A percentile compares a stretch with the other conserved stretches of the same genome.
phyloP scores from a whole-genome alignment of 2,113 vertebrate species.

The Petromus typicus region DNA sequence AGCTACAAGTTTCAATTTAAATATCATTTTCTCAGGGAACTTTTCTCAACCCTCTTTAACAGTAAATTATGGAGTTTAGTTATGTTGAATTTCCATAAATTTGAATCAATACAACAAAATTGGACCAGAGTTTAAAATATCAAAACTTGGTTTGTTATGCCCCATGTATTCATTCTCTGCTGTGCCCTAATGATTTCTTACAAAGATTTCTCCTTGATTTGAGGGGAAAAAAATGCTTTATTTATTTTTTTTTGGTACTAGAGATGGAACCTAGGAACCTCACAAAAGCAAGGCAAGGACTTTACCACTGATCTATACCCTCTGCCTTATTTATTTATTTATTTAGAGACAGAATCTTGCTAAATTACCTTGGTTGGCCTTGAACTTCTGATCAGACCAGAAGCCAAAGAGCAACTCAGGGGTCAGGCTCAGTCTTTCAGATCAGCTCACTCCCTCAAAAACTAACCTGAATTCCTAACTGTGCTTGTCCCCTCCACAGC shows the following conservation, averaged over 20 bases:
- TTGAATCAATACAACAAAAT: slow-evolving; percentile 55
- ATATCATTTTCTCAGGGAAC: not conserved
- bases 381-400: not conserved
- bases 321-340: not conserved
- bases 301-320: not conserved
- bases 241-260: not conserved
- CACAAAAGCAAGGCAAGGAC: not conserved
- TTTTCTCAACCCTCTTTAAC: slow-evolving; percentile 8
- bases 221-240: not conserved
- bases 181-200: slow-evolving; percentile 1
- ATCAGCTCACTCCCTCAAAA: not conserved
- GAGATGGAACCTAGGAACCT: not conserved
- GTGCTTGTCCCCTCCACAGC: not conserved
- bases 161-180: not conserved
- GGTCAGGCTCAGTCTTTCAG: not conserved
- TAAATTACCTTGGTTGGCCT: not conserved
- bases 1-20: slow-evolving; percentile 32
- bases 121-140: slow-evolving; percentile 11
- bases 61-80: not conserved
- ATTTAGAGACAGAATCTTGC: not conserved
- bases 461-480: no score
- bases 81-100: slow-evolving; percentile 22
- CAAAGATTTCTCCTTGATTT: not conserved
- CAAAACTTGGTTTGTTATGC: slow-evolving; percentile 12
- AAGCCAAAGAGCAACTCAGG: not conserved